Evolutionary conservation across 2,113 vertebrate species (phyloP), one percentile per base, ranked within the genome.

Genomic region (Tympanuchus pallidicinctus): DNA sequence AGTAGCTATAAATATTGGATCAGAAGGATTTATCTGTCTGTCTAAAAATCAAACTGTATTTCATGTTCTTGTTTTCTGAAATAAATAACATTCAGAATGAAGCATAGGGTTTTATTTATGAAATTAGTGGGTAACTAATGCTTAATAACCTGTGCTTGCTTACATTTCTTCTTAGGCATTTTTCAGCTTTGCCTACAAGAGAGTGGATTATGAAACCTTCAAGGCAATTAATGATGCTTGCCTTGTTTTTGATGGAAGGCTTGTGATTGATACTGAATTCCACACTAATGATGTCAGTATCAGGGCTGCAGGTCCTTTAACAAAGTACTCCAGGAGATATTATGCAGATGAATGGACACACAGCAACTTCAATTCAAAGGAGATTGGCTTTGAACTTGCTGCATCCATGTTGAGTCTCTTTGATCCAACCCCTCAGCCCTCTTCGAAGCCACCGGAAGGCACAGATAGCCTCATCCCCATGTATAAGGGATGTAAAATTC

Each of bases 371-470:
- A 99, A 65, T 96, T 99, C 99, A 45, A 98, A 96, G 91, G 98
- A 99, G 92, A 95, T 99, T 66, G 99, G 99, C 34, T 98, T 94
- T 84, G 98, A 98, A 42, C 97, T 99, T 92, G 99, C 99, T 11
- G 94, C 95, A 34, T 82, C 65, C 17, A 87, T 99, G 97, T 97
- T 99, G 88, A 88, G 50, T 43, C 96, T 98, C 47, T 98, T 99
- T 17, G 99, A 99, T 94, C 98, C 98, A 15, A 98, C 96, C 13
- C 66, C 90, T 52, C 97, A 98, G 64, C 90, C 94, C 28, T 13
- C 64, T 21, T 73, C 61, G 0, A 59, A 97, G 24, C 86, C 94
- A 2, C 86, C 97, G 1, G 80, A 97, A 25, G 97, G 96, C 10
- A 54, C 59, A 21, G 98, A 98, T 20, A 95, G 81, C 34, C 98